Evolutionary conservation across 2,888 invertebrate species (phyloP), one percentile per base, ranked within the genome.

Genomic region (Phaedon cochleariae): DNA sequence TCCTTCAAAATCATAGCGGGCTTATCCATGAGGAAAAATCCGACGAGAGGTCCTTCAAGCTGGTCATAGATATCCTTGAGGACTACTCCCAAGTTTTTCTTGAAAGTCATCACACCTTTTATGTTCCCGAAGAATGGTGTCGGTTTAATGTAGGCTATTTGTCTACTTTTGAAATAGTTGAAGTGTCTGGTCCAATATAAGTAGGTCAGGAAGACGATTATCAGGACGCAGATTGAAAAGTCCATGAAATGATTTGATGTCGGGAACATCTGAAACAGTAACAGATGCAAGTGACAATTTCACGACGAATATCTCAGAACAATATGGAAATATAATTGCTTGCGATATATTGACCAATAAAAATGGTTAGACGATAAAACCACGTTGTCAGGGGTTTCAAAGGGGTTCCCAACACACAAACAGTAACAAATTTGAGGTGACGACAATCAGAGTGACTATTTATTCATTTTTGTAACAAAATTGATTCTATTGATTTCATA

Each of bases 11-110:
- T 68, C 1, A 86, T 64, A 51, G 82, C 82, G 0, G 86, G 86
- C 55, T 82, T 84, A 64, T 84, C 81, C 54, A 86, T 81, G 22
- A 84, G 81, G 71, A 84, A 86, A 58, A 86, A 82, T 1, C 87
- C 87, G n/a, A 85, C 78, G 67, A 78, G 84, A 7, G 78, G 80
- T 49, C 75, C 76, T 31, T 66, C 65, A 1, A 61, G 69, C 6
- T 62, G 48, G 1, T 67, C 57, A 46, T 70, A 71, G 1, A 74
- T 51, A 17, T 67, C 59, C 6, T 57, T 62, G 17, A 74, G 45
- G 22, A 59, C 59, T 52, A 63, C 64, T 1, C 72, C 72, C 12
- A 67, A 59, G 2, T 60, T 61, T 18, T 52, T 57, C 72, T 76
- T 79, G 5, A 79, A 74, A 0, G 77, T 62, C 15, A 83, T 67